phyloP scores from a whole-genome alignment of 2,113 vertebrate species.

The Genyomyrus donnyi region DNA sequence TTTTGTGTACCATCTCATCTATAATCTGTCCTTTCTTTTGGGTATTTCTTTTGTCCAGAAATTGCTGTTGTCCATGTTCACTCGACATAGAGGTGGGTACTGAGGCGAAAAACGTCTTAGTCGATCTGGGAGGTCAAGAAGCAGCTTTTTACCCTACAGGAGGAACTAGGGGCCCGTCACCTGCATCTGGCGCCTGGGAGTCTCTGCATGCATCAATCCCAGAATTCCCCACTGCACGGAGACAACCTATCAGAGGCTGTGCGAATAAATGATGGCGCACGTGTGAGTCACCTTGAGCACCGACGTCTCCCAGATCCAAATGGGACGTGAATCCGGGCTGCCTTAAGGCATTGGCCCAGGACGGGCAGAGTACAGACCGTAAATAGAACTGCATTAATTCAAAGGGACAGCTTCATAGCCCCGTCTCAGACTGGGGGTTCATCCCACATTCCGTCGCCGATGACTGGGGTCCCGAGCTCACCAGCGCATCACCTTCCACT shows the following conservation, averaged over 20 bases:
- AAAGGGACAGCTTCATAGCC: neutral
- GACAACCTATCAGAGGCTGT: neutral
- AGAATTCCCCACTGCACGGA: neutral
- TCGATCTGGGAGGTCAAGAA: neutral
- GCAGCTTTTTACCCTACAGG: neutral
- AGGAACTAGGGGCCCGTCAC: neutral
- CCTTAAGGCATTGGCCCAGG: neutral
- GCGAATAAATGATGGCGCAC: neutral
- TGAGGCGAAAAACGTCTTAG: neutral
- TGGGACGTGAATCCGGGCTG: too few relatives aligned
- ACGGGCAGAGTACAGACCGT: neutral
- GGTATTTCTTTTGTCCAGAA: neutral
- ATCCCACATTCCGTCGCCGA: neutral
- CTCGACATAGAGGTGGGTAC: neutral
- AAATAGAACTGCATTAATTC: neutral
- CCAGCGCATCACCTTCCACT: neutral
- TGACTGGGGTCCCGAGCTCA: neutral
- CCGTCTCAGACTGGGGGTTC: neutral
- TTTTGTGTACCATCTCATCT: neutral
- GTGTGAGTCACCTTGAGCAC: neutral
- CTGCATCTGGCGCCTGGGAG: neutral
- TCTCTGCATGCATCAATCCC: neutral
- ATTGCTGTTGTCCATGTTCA: neutral
- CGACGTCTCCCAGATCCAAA: neutral
- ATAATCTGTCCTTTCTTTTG: neutral